These are phyloP conservation scores for Empidonax traillii DNA, from an alignment of 2,113 vertebrate genomes.

Conservation along the genomic window DNA sequence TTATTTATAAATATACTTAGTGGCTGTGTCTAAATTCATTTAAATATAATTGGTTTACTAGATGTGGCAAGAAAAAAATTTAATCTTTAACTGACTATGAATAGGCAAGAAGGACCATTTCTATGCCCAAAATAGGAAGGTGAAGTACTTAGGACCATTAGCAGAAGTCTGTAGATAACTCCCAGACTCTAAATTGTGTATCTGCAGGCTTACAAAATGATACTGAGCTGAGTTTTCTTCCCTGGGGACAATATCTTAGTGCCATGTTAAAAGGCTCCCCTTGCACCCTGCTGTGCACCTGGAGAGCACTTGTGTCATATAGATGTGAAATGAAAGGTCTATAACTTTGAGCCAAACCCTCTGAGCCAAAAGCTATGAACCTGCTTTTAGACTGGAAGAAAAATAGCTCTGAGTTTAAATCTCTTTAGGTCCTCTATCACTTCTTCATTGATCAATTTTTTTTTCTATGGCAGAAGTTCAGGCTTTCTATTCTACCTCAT, in stretches of 20 bases:
- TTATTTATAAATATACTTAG: neutral
- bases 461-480: neutral
- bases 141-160: neutral
- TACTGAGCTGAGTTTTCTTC: neutral
- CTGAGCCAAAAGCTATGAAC: neutral
- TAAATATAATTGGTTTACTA: neutral
- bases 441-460: neutral
- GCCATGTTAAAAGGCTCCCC: accelerated
- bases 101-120: neutral
- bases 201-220: neutral
- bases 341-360: neutral
- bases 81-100: neutral
- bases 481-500: neutral
- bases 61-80: neutral
- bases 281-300: neutral
- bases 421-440: neutral
- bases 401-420: neutral
- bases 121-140: neutral
- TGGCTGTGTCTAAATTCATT: neutral
- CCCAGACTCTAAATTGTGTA: neutral
- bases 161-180: neutral
- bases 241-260: neutral
- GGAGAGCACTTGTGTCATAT: neutral
- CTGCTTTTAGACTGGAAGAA: neutral
- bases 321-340: neutral